These are phyloP conservation scores for Papilio demoleus DNA, from an alignment of 2,888 invertebrate species.

Conservation along the genomic window DNA sequence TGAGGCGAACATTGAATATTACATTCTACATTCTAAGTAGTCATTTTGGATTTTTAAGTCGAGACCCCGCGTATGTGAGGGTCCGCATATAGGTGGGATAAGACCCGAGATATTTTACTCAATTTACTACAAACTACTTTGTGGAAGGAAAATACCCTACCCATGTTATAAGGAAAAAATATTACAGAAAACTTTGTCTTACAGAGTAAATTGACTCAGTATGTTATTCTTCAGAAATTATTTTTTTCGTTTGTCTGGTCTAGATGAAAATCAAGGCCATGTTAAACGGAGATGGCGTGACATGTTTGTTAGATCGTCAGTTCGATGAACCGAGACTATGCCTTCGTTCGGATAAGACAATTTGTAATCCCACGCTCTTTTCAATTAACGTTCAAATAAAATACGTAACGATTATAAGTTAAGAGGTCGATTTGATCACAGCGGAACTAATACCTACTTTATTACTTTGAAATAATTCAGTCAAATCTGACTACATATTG, in stretches of 20 bases:
- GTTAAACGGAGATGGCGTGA: background rate
- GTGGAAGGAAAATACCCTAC: too few relatives aligned
- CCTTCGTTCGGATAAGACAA: background rate
- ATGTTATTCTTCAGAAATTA: background rate
- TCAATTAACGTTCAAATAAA: slow-evolving; percentile 1
- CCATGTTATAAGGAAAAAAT: too few relatives aligned
- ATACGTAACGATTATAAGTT: background rate
- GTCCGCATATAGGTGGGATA: too few relatives aligned
- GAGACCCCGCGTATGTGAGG: too few relatives aligned
- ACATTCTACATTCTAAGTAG: too few relatives aligned
- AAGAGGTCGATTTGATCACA: background rate
- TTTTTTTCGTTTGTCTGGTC: background rate
- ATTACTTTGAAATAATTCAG: too few relatives aligned
- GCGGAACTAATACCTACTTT: too few relatives aligned
- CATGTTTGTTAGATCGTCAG: background rate
- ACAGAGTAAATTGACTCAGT: background rate
- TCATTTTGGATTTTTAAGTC: too few relatives aligned
- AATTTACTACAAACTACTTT: too few relatives aligned
- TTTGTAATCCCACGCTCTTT: slow-evolving; percentile 28
- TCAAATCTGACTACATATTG: too few relatives aligned
- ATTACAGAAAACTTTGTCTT: background rate
- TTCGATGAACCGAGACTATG: slow-evolving; percentile 18
- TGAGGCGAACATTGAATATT: background rate
- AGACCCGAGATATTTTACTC: too few relatives aligned
- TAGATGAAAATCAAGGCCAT: slow-evolving; percentile 2